phyloP scores from a whole-genome alignment of 2,888 invertebrate species.

The Polietes domitor region DNA sequence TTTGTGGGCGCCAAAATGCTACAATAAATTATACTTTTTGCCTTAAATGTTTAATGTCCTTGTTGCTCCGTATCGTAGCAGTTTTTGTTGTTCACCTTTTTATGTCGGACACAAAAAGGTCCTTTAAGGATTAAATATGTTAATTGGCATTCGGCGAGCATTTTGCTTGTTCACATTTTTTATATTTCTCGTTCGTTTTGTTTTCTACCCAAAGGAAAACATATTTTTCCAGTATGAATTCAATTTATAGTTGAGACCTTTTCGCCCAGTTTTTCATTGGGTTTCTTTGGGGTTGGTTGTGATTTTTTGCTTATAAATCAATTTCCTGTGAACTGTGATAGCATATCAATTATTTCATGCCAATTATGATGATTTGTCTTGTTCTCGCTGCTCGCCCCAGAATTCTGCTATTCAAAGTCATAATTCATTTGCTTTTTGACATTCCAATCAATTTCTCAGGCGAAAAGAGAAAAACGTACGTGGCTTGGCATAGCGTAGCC shows the following conservation, averaged over 20 bases:
- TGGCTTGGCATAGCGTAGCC: neutral
- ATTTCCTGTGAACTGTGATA: constrained; percentile 43
- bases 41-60: neutral
- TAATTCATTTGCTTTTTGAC: constrained; percentile 40
- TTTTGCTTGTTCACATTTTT: neutral
- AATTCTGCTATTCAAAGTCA: neutral
- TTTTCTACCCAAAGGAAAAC: neutral
- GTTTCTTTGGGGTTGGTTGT: no score
- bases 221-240: no score
- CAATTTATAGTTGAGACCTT: neutral
- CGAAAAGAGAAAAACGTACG: neutral
- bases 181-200: neutral
- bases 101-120: neutral
- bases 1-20: neutral
- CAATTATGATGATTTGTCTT: neutral
- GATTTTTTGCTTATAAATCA: constrained; percentile 43
- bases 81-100: constrained; percentile 2
- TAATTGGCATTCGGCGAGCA: constrained; percentile 33
- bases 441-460: constrained; percentile 9
- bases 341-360: constrained; percentile 46
- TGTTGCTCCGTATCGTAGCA: neutral
- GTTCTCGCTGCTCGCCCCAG: neutral
- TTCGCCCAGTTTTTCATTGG: no score
- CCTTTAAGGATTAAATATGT: constrained; percentile 28
- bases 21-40: constrained; percentile 41